Conservation (phyloP, 2,113 vertebrate genomes). For the Spilogale gracilis region DNA sequence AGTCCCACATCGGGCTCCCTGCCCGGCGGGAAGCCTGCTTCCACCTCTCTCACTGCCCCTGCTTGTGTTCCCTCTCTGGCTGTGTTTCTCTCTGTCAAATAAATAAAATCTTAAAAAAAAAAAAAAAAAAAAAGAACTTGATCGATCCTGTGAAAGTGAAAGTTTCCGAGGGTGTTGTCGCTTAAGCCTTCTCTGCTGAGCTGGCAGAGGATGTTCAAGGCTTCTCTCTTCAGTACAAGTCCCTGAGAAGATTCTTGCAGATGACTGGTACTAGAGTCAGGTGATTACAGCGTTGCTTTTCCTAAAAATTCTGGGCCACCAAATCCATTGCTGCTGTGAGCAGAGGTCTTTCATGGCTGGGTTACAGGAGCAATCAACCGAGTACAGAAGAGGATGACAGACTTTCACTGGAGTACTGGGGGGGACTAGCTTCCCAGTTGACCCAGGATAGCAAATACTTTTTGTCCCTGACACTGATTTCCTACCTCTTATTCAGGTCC, state of each 20-base stretch:
- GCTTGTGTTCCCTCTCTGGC: too few relatives aligned
- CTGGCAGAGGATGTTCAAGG: not conserved
- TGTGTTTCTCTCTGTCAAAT: too few relatives aligned
- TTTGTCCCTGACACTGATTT: not conserved
- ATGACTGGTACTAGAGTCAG: not conserved
- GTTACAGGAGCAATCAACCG: not conserved
- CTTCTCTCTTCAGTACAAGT: not conserved
- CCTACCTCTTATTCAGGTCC: not conserved
- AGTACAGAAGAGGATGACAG: not conserved
- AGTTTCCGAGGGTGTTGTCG: not conserved
- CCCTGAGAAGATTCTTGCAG: not conserved
- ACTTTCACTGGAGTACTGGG: not conserved
- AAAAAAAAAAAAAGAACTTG: too few relatives aligned
- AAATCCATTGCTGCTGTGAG: not conserved
- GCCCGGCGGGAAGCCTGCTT: too few relatives aligned
- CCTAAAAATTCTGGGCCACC: not conserved
- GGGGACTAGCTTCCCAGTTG: not conserved
- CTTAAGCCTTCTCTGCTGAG: not conserved
- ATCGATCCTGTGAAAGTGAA: not conserved
- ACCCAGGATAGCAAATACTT: not conserved
- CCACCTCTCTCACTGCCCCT: too few relatives aligned
- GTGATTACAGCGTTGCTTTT: not conserved
- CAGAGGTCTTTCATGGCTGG: not conserved
- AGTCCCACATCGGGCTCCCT: too few relatives aligned
- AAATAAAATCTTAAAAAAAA: too few relatives aligned